Percentiles rank a stretch among this genome's conserved stretches.
Evolutionary conservation across 2,113 vertebrate genomes (phyloP).

Genomic region (Apteryx owenii): DNA sequence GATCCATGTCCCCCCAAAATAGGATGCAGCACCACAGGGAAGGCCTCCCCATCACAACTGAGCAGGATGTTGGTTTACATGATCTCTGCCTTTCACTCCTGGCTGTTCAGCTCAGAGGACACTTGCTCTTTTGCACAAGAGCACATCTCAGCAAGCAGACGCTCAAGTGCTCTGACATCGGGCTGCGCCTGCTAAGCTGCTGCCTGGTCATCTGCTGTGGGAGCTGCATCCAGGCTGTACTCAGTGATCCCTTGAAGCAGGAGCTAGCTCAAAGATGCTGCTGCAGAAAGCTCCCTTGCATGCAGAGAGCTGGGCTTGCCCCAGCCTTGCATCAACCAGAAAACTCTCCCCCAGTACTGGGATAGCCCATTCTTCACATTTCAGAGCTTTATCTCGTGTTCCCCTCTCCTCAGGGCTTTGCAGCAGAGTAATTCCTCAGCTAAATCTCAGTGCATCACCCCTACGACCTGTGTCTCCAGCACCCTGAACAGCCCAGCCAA

Average conservation of each 20-base stretch:
- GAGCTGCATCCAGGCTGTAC: not conserved
- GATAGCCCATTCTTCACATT: too few relatives aligned
- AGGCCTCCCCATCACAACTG: not conserved
- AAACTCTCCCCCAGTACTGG: not conserved
- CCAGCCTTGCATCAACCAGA: not conserved
- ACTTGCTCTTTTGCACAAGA: not conserved
- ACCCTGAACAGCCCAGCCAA: rapidly evolving
- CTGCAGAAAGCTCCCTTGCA: not conserved
- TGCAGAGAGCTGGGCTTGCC: not conserved
- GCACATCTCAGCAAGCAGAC: not conserved
- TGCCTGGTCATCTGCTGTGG: not conserved
- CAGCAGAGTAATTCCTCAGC: rapidly evolving
- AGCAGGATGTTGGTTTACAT: not conserved
- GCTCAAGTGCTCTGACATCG: not conserved
- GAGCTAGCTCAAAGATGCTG: not conserved
- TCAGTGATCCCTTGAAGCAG: rapidly evolving
- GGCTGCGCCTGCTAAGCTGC: not conserved
- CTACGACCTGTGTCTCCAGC: rapidly evolving
- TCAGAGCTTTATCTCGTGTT: too few relatives aligned
- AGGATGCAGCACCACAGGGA: not conserved
- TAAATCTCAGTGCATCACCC: too few relatives aligned
- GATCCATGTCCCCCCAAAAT: not conserved
- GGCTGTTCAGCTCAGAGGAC: not conserved
- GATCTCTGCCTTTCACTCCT: rapidly evolving
- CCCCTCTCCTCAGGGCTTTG: not conserved